Evolutionary conservation across 1,140 invertebrate species (phyloP).

Genomic region (Drosophila seguyi): DNA sequence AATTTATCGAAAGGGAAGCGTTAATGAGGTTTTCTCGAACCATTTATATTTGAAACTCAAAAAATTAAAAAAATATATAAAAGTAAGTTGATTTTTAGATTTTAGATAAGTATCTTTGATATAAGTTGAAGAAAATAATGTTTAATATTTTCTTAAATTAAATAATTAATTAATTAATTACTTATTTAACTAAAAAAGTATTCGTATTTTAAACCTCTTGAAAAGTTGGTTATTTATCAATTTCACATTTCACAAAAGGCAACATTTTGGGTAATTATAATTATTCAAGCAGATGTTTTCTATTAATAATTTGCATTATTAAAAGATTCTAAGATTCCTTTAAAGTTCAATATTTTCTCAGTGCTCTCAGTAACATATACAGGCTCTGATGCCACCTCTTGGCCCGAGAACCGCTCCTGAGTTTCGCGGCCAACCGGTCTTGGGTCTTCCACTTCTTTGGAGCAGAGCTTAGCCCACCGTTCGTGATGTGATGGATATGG

Average conservation of each 20-base stretch:
- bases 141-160: not conserved
- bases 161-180: not conserved
- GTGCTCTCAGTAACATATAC: not conserved
- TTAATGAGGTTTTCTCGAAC: not conserved
- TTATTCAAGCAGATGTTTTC: not conserved
- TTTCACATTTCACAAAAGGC: not conserved
- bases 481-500: conserved; percentile 6
- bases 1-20: not conserved
- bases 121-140: too few relatives aligned
- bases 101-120: not conserved
- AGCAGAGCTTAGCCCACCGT: conserved; percentile 18
- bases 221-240: not conserved
- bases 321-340: not conserved
- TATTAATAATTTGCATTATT: too few relatives aligned
- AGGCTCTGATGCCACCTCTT: not conserved
- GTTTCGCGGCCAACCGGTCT: conserved; percentile 39
- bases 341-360: not conserved
- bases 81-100: not conserved
- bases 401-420: conserved; percentile 38
- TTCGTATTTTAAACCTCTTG: not conserved
- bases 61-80: not conserved
- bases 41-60: not conserved
- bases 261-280: not conserved
- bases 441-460: conserved; percentile 27
- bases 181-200: not conserved